These are phyloP conservation scores for Andrena chrysosceles DNA, from an alignment of 2,888 invertebrate genomes.

Conservation along the genomic window DNA sequence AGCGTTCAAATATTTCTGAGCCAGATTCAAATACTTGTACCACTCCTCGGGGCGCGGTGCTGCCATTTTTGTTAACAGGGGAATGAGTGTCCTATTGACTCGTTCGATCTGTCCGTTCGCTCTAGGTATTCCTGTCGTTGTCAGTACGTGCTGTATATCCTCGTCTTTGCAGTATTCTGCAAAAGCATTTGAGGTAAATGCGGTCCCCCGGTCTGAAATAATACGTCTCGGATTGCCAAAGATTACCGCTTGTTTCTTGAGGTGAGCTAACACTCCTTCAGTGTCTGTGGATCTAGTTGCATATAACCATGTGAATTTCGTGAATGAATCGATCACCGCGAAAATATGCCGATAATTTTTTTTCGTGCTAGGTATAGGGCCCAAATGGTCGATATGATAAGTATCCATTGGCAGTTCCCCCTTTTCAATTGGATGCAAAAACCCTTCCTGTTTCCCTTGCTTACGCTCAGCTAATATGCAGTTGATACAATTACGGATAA, in stretches of 20 bases:
- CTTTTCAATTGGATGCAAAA: no score
- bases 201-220: neutral
- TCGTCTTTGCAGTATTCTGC: neutral
- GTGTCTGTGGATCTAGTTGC: no score
- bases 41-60: conserved; percentile 8
- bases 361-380: no score
- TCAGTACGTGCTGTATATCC: neutral
- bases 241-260: neutral
- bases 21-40: neutral
- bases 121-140: conserved; percentile 1
- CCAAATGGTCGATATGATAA: no score
- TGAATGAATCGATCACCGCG: no score
- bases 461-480: no score
- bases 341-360: no score
- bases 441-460: no score
- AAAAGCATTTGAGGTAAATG: conserved; percentile 8
- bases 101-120: conserved; percentile 9
- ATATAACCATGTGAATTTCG: no score
- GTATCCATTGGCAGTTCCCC: no score
- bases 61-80: neutral
- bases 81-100: conserved; percentile 6
- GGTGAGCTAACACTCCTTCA: neutral
- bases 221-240: conserved; percentile 6
- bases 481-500: no score
- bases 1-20: conserved; percentile 4